Percentiles rank a stretch among this genome's conserved stretches.
phyloP scores from a whole-genome alignment of 2,797 vertebrate genomes.

The Columba guinea region DNA sequence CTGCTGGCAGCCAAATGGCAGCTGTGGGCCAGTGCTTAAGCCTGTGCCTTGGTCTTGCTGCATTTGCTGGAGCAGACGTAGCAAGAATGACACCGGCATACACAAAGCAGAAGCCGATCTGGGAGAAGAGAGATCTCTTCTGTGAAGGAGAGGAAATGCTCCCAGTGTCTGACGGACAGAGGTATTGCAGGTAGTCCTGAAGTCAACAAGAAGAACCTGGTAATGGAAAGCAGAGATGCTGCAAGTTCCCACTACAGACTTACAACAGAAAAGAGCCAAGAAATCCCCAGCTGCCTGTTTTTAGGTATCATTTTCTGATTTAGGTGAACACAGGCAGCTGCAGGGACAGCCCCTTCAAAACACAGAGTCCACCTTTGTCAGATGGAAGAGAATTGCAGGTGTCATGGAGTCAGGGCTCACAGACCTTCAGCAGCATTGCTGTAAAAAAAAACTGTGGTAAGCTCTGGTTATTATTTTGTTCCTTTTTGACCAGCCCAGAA shows the following conservation, averaged over 20 bases:
- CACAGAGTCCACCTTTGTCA: background rate
- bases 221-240: background rate
- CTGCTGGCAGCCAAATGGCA: background rate
- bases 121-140: background rate
- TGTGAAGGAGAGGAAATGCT: background rate
- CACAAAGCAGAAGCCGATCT: background rate
- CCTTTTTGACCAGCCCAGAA: background rate
- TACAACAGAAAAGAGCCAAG: background rate
- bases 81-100: background rate
- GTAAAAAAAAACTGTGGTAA: background rate
- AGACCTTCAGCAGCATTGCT: background rate
- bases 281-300: background rate
- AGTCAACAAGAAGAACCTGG: background rate
- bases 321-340: background rate
- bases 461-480: background rate
- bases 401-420: background rate
- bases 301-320: background rate
- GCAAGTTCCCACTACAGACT: background rate
- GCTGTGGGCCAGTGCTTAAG: background rate
- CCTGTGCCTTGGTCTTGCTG: background rate
- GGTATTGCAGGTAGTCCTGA: background rate
- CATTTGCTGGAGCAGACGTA: background rate
- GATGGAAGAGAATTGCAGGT: background rate
- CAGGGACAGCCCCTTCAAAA: background rate
- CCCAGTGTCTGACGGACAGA: background rate